Conservation (phyloP, 2,797 vertebrate genomes). For the Leontopithecus rosalia region DNA sequence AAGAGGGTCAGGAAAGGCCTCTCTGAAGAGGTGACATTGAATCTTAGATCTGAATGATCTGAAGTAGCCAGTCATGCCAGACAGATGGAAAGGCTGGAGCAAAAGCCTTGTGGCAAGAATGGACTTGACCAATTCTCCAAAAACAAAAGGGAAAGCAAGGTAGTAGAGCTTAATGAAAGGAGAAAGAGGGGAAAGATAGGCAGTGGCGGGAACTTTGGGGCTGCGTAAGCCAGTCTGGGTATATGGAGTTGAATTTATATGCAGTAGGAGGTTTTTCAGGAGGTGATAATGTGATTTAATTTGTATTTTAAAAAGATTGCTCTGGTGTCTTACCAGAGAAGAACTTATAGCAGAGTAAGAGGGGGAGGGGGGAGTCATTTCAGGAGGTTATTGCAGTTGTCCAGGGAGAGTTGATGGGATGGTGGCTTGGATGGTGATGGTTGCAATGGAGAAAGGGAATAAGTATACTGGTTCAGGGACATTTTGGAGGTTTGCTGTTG, state of each 20-base stretch:
- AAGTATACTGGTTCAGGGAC: not conserved
- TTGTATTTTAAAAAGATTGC: not conserved
- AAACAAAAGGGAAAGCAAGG: not conserved
- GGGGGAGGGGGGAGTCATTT: too few species aligned
- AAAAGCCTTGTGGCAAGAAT: not conserved
- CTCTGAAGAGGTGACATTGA: not conserved
- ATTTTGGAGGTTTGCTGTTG: constrained; percentile 14
- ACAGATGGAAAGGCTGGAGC: not conserved
- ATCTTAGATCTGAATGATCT: not conserved
- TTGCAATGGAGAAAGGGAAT: not conserved
- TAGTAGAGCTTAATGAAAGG: not conserved
- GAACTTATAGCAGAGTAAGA: not conserved
- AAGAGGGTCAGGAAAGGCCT: not conserved
- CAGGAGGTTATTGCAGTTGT: not conserved
- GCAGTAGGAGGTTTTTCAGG: not conserved
- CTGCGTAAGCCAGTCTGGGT: not conserved
- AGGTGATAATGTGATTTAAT: not conserved
- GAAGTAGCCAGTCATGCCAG: not conserved
- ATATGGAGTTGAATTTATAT: not conserved
- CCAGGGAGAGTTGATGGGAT: not conserved
- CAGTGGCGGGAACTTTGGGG: too few species aligned
- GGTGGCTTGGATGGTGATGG: not conserved
- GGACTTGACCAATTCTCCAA: not conserved
- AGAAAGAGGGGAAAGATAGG: not conserved
- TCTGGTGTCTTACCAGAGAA: not conserved